Evolutionary conservation across 2,113 vertebrate genomes (phyloP).

Genomic region (Heliornis fulica): DNA sequence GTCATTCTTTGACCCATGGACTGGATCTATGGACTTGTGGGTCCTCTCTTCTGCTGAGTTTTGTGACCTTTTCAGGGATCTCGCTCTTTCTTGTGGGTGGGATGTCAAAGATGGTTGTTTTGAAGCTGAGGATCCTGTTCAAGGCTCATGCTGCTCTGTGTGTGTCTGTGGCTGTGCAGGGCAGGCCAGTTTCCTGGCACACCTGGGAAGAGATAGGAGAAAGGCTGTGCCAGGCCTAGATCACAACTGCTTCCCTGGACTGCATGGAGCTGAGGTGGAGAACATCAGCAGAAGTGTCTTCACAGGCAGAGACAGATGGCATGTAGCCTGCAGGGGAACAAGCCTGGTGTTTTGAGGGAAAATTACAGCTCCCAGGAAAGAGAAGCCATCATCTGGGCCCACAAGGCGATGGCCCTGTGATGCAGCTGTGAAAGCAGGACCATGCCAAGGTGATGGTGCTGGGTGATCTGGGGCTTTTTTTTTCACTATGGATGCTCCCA

Average conservation of each 20-base stretch:
- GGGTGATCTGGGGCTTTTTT: not conserved
- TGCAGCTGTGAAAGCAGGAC: not conserved
- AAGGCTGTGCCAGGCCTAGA: not conserved
- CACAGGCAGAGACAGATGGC: not conserved
- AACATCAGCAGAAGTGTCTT: not conserved
- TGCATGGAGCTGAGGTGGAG: not conserved
- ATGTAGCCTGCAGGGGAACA: not conserved
- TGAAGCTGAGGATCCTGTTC: not conserved
- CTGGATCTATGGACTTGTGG: not conserved
- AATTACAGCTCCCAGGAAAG: not conserved
- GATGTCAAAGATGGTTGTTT: not conserved
- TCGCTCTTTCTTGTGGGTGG: not conserved
- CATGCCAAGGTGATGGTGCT: not conserved
- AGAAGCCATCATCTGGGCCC: not conserved
- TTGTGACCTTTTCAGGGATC: not conserved
- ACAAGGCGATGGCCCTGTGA: accelerated
- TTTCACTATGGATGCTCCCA: not conserved
- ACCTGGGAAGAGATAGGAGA: not conserved
- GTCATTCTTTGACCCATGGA: not conserved
- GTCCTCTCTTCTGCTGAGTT: not conserved
- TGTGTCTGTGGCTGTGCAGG: not conserved
- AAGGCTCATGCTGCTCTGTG: accelerated
- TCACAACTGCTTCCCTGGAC: not conserved
- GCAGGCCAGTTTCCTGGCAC: not conserved
- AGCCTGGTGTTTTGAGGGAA: not conserved